A percentile compares a stretch with the other conserved stretches of the same genome.
These are phyloP conservation scores for Syngnathus rostellatus DNA, from an alignment of 2,797 vertebrate species.

Conservation along the genomic window DNA sequence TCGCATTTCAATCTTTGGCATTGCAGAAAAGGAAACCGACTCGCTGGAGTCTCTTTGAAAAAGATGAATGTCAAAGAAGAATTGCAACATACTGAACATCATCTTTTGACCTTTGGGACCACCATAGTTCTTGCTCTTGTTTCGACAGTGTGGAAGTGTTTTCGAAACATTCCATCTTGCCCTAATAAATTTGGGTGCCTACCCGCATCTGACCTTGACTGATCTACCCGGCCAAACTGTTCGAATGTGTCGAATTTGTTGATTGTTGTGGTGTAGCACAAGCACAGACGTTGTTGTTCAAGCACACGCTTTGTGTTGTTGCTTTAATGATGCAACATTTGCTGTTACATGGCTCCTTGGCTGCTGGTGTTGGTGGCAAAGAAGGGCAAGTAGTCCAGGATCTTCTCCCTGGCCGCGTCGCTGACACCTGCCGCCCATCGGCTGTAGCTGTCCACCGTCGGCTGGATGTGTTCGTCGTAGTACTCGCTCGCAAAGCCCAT, in stretches of 20 bases:
- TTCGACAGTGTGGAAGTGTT: background rate
- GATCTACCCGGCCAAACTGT: background rate
- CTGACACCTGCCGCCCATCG: conserved; percentile 42
- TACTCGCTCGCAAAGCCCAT: conserved; percentile 32
- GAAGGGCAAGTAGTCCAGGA: conserved; percentile 25
- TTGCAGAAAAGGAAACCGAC: too few relatives aligned
- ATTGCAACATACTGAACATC: background rate
- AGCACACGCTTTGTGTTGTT: background rate
- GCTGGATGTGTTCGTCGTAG: conserved; percentile 64
- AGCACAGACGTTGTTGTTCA: background rate
- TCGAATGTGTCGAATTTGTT: background rate
- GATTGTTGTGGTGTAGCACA: background rate
- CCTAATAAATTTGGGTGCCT: too few relatives aligned
- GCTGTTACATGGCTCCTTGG: background rate
- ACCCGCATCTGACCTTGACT: background rate
- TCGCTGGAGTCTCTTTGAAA: background rate
- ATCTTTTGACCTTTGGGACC: background rate
- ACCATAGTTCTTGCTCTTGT: background rate
- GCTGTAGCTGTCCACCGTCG: conserved; percentile 33
- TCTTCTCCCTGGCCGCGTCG: conserved; percentile 34
- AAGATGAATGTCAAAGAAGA: background rate
- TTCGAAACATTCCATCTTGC: background rate
- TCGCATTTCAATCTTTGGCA: too few relatives aligned
- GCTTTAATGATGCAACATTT: background rate
- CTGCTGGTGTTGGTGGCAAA: background rate